Evolutionary conservation across 2,113 vertebrate species (phyloP).

Genomic region (Dicrurus megarhynchus): DNA sequence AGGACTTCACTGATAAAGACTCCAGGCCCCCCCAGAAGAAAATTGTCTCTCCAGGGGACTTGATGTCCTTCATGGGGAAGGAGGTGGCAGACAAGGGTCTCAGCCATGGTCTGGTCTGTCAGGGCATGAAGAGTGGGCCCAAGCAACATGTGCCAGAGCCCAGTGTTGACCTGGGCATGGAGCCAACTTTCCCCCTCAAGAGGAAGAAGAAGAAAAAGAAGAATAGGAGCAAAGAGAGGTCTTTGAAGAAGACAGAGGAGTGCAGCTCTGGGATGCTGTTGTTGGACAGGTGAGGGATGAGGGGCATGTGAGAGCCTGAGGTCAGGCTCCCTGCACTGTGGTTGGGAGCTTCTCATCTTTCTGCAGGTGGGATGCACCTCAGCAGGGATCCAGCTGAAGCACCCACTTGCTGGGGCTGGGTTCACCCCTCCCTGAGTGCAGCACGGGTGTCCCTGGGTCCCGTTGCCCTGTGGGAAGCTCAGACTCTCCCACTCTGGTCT

Average conservation of each 20-base stretch:
- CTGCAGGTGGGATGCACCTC: background rate
- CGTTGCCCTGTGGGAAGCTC: accelerated
- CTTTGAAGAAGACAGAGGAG: background rate
- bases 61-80: accelerated
- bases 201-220: constrained; percentile 29
- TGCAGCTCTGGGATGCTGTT: background rate
- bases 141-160: background rate
- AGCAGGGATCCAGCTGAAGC: background rate
- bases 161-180: accelerated
- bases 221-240: background rate
- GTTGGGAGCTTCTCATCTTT: background rate
- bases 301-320: background rate
- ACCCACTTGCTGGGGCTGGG: accelerated
- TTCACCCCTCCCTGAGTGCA: background rate
- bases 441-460: accelerated
- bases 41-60: background rate
- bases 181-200: background rate
- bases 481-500: background rate
- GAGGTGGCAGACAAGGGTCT: background rate
- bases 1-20: background rate
- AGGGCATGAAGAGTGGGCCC: background rate
- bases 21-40: background rate
- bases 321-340: background rate
- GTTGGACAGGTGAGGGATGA: constrained; percentile 18
- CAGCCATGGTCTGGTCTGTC: background rate